Evolutionary conservation across 1,140 invertebrate genomes (phyloP).

Genomic region (Agraylea sexmaculata): DNA sequence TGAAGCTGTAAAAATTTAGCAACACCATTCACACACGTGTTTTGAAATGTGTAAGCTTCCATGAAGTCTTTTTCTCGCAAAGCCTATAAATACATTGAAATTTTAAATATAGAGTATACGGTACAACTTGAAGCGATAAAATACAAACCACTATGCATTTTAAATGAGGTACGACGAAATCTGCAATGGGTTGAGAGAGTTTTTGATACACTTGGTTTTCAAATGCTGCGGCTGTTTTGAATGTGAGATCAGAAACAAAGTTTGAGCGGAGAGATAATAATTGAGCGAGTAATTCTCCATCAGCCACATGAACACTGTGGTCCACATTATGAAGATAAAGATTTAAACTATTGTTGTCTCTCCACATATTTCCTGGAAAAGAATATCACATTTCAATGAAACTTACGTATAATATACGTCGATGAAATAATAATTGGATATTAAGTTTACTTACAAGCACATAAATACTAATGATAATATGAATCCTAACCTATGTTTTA

Average conservation of each 20-base stretch:
- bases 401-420: no score
- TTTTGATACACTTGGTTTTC: background rate
- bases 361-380: no score
- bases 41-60: slow-evolving; percentile 70
- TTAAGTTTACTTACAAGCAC: no score
- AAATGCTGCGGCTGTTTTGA: background rate
- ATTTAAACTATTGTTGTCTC: no score
- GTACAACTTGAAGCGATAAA: background rate
- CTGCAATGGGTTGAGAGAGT: background rate
- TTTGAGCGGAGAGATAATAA: no score
- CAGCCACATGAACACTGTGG: no score
- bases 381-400: no score
- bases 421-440: no score
- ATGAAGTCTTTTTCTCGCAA: slow-evolving; percentile 54
- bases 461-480: no score
- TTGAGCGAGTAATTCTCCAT: no score
- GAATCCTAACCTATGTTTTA: no score
- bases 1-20: slow-evolving; percentile 74
- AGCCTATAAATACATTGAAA: slow-evolving; percentile 41
- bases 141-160: slow-evolving; percentile 24
- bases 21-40: slow-evolving; percentile 62
- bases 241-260: background rate
- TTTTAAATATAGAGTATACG: slow-evolving; percentile 2
- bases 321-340: no score
- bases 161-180: slow-evolving; percentile 19